Base-by-base conservation (phyloP, 2,113 vertebrate species). In the Chinchilla lanigera region DNA sequence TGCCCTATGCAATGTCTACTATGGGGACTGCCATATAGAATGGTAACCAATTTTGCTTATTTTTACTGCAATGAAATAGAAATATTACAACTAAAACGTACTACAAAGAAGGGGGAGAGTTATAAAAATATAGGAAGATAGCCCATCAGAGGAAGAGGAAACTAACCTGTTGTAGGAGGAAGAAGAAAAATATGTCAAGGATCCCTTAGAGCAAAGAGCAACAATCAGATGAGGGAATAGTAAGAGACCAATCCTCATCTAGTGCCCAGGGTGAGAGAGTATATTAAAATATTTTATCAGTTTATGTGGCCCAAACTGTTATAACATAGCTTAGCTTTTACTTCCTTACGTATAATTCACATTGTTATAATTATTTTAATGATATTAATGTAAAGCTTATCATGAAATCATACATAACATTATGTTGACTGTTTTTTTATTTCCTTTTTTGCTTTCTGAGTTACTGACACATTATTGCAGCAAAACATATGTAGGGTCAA, bases 401-500 rank as follows among this genome's bases (percentile, higher is more conserved):
- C 61, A 94, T 96, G 80, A 96, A 88, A 47, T 94, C 86, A 86
- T 75, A 93, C 0, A 16, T n/a, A 33, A 88, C 5, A 90, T 9
- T 60, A n/a, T 19, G 35, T 1, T 73, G 61, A 96, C 94, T 98
- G 91, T 96, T 98, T 95, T 97, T 50, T 80, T 6, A 61, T 82
- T 92, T 90, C 87, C 83, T 94, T 97, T 98, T 58, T 98, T 86
- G 81, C 95, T 96, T 98, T 97, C 97, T 98, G 97, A 95, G 95
- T 98, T 97, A 97, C 94, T 98, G 98, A 98, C 97, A 98, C 95
- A 97, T 98, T 98, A 98, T 98, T 98, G 98, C 98, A 98, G 94
- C 98, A 97, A 98, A 99, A 98, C 98, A 98, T 98, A 98, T 98
- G 98, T 98, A 98, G 98, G 98, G 98, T 99, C 99, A 99, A 97